These are phyloP conservation scores for Leptothorax acervorum DNA, from an alignment of 2,888 invertebrate genomes.

Conservation along the genomic window DNA sequence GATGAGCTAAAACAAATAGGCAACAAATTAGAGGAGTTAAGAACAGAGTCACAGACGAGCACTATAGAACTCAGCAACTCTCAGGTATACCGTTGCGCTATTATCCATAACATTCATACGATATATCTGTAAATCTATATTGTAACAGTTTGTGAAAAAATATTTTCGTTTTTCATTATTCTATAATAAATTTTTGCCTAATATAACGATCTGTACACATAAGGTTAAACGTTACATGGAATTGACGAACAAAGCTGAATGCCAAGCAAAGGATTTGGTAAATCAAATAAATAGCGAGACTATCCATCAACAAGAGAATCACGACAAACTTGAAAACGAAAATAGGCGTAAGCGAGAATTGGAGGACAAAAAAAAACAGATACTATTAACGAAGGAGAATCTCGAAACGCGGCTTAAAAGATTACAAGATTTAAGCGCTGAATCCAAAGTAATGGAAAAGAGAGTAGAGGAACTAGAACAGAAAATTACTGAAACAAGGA, in stretches of 20 bases:
- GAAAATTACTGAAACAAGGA: slow-evolving; percentile 94
- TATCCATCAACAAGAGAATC: slow-evolving; percentile 97
- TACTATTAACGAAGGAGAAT: slow-evolving; percentile 95
- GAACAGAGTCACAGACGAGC: slow-evolving; percentile 91
- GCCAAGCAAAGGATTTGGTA: slow-evolving; percentile 94
- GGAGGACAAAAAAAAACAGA: slow-evolving; percentile 93
- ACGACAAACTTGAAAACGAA: slow-evolving; percentile 96
- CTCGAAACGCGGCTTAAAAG: slow-evolving; percentile 95
- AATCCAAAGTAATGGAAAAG: slow-evolving; percentile 94
- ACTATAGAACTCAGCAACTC: slow-evolving; percentile 96
- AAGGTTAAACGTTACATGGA: slow-evolving; percentile 95
- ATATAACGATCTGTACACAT: slow-evolving; percentile 31
- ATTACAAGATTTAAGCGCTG: slow-evolving; percentile 94
- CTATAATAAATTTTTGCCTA: slow-evolving; percentile 1
- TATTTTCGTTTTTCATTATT: slow-evolving; percentile 1
- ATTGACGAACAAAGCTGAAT: slow-evolving; percentile 96
- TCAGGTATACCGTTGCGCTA: slow-evolving; percentile 87
- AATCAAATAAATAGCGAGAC: slow-evolving; percentile 96
- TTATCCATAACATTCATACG: not conserved
- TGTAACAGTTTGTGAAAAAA: slow-evolving; percentile 14
- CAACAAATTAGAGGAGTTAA: slow-evolving; percentile 84
- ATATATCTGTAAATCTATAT: not conserved
- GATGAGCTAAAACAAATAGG: slow-evolving; percentile 92
- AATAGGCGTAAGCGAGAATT: slow-evolving; percentile 92
- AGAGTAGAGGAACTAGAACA: slow-evolving; percentile 91